Evolutionary conservation across 2,888 invertebrate species (phyloP).

Genomic region (Cremastinae sp.): DNA sequence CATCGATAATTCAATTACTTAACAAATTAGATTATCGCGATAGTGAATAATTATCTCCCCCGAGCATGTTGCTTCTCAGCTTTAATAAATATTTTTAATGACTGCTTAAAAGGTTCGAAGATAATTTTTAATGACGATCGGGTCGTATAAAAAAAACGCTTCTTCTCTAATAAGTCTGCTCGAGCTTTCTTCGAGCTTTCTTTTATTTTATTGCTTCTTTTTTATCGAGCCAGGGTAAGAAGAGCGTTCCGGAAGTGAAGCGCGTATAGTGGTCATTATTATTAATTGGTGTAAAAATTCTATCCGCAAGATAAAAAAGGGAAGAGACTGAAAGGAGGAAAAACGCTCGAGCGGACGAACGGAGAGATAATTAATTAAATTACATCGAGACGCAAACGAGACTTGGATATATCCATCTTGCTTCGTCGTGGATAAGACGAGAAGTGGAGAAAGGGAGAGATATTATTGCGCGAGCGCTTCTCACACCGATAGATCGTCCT

Average conservation of each 20-base stretch:
- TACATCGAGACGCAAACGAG: constrained; percentile 48
- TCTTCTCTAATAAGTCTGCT: constrained; percentile 13
- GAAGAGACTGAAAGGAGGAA: constrained; percentile 9
- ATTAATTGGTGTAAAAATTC: constrained; percentile 46
- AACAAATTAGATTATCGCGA: too few species aligned
- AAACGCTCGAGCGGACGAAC: constrained; percentile 25
- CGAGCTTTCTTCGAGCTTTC: background rate
- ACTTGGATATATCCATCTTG: constrained; percentile 24
- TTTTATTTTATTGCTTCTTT: constrained; percentile 15
- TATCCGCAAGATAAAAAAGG: background rate
- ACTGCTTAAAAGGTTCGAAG: too few species aligned
- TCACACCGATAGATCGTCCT: constrained; percentile 1
- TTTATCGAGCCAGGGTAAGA: constrained; percentile 8
- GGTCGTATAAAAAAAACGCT: background rate
- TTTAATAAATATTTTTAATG: too few species aligned
- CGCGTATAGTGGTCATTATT: constrained; percentile 41
- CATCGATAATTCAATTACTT: too few species aligned
- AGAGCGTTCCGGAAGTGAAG: constrained; percentile 9
- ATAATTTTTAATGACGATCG: background rate
- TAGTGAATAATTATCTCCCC: too few species aligned
- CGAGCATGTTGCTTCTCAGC: too few species aligned
- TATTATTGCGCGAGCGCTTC: constrained; percentile 20
- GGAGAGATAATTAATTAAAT: constrained; percentile 52
- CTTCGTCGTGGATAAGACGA: constrained; percentile 18
- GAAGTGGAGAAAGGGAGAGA: background rate